Conservation (phyloP, 2,113 vertebrate species). For the Podocnemis expansa region DNA sequence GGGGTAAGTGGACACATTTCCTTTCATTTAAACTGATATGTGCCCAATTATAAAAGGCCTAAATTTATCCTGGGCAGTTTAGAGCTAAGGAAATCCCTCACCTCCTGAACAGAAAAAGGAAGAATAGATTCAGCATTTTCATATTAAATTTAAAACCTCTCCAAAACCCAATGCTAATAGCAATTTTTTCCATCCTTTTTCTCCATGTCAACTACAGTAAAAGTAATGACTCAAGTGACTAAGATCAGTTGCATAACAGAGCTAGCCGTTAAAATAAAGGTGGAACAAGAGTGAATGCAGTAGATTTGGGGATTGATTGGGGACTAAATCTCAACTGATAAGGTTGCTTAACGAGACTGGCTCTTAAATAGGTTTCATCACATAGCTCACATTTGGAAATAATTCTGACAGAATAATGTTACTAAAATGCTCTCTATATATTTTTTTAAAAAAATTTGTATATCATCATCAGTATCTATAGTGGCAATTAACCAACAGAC, state of each 20-base stretch:
- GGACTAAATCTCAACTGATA: not conserved
- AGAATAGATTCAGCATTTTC: not conserved
- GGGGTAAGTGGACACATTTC: not conserved
- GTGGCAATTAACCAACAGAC: slow-evolving; percentile 9
- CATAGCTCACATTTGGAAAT: slow-evolving; percentile 33
- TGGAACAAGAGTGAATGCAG: not conserved
- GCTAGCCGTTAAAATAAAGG: not conserved
- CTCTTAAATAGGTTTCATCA: slow-evolving; percentile 1
- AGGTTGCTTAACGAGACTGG: not conserved
- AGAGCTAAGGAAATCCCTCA: not conserved
- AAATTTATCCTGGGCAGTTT: not conserved
- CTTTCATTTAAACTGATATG: not conserved
- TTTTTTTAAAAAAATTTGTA: slow-evolving; percentile 21
- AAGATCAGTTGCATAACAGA: slow-evolving; percentile 6
- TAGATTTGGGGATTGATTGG: not conserved
- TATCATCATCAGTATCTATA: not conserved
- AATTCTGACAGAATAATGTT: not conserved
- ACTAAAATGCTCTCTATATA: not conserved
- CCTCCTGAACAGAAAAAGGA: not conserved
- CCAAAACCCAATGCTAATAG: not conserved
- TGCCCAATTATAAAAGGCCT: not conserved
- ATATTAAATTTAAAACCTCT: not conserved
- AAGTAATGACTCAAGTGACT: not conserved
- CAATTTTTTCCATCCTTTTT: not conserved
- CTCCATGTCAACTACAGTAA: not conserved